Evolutionary conservation across 2,888 invertebrate species (phyloP), one percentile per base, ranked within the genome.

Genomic region (Lydus trimaculatus): DNA sequence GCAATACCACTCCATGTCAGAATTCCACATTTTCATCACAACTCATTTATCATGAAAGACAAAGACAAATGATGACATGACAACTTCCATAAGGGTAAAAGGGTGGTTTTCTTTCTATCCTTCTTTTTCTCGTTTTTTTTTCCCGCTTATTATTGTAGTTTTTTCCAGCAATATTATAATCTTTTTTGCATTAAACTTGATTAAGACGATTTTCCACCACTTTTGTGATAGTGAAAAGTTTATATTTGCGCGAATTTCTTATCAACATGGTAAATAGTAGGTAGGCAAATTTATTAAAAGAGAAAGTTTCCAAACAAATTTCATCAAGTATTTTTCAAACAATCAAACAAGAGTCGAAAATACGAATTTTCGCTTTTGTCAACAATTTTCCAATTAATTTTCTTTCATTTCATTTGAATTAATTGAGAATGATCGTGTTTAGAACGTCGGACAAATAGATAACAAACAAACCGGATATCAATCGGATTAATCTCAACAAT

Each of bases 391-490:
- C 43, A 43, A 43, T 43, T 43, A 43, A 43, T 43, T 43, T 7
- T 43, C n/a, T 43, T 8, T 43, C 6, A n/a, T 43, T 43, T 17
- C n/a, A 43, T 8, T 33, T 33, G 33, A 33, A 33, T 33, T 33
- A 33, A 33, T 33, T 33, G 11, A n/a, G n/a, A n/a, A n/a, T n/a
- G n/a, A n/a, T n/a, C n/a, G n/a, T n/a, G n/a, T n/a, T n/a, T n/a
- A n/a, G n/a, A n/a, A n/a, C n/a, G n/a, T n/a, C n/a, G n/a, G n/a
- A n/a, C n/a, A n/a, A n/a, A 5, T 39, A 39, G 5, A 39, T n/a
- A 39, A 15, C 4, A 65, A 69, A 59, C 20, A 31, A 15, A 1
- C 39, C 39, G 58, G 58, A 58, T 33, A 59, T 20, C 31, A 39
- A 64, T 59, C 36, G 39, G 39, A 39, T 33, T 33, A 33, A 33